These are phyloP conservation scores for Bombus superbus DNA, from an alignment of 1,140 invertebrate genomes.

Conservation along the genomic window DNA sequence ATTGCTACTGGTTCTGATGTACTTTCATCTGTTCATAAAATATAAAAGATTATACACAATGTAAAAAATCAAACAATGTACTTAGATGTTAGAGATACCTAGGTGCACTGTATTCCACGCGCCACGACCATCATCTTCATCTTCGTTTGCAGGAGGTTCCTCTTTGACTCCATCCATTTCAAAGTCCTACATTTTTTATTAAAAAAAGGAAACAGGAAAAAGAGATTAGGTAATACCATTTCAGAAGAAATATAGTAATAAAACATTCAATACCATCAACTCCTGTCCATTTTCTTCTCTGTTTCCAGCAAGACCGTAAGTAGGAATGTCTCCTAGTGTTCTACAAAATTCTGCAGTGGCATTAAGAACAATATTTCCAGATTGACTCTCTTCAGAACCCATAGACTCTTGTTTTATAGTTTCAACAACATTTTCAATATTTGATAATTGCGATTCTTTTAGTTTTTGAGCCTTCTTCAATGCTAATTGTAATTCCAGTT, in stretches of 20 bases:
- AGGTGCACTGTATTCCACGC: conserved; percentile 90
- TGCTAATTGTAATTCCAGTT: conserved; percentile 89
- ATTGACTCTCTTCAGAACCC: conserved; percentile 74
- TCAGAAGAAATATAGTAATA: conserved; percentile 5
- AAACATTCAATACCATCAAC: conserved; percentile 85
- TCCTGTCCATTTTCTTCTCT: conserved; percentile 92
- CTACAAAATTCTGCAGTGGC: conserved; percentile 98
- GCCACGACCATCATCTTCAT: conserved; percentile 84
- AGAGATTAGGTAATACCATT: not conserved
- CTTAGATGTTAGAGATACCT: conserved; percentile 73
- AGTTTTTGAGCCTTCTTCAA: conserved; percentile 89
- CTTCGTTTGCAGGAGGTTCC: conserved; percentile 79
- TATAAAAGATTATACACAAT: not conserved
- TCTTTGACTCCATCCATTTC: conserved; percentile 84
- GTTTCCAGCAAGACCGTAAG: conserved; percentile 94
- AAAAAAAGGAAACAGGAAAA: not conserved
- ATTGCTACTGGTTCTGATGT: conserved; percentile 79
- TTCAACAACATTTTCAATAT: conserved; percentile 77
- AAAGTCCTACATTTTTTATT: conserved; percentile 83
- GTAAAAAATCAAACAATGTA: not conserved
- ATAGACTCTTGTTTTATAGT: conserved; percentile 80
- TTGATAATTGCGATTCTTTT: conserved; percentile 84
- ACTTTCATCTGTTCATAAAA: conserved; percentile 74
- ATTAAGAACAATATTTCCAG: conserved; percentile 91
- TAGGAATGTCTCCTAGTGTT: conserved; percentile 97